A percentile compares a stretch with the other conserved stretches of the same genome.
Evolutionary conservation across 2,888 invertebrate species (phyloP).

Genomic region (Rhagophthalmus giganteus): DNA sequence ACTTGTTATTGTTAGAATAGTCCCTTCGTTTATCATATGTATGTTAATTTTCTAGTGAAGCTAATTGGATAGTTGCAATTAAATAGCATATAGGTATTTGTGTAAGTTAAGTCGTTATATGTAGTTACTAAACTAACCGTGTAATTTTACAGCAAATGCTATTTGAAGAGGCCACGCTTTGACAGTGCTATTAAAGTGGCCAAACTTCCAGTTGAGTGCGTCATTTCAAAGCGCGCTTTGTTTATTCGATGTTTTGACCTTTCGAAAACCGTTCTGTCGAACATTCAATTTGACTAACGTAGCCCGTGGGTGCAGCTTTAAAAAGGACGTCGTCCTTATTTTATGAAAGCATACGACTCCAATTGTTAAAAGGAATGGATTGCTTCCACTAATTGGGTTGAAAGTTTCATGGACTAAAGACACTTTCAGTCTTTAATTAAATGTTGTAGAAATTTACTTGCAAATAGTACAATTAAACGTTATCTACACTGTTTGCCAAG

Average conservation of each 20-base stretch:
- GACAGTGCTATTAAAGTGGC: constrained; percentile 33
- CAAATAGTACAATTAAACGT: no score
- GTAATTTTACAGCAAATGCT: constrained; percentile 18
- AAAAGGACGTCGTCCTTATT: constrained; percentile 9
- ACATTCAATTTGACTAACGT: constrained; percentile 24
- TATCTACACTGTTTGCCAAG: no score
- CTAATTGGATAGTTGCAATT: not conserved
- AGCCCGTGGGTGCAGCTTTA: constrained; percentile 12
- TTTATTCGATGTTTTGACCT: constrained; percentile 34
- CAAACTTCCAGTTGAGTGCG: constrained; percentile 38
- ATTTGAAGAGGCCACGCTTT: constrained; percentile 24
- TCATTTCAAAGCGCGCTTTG: constrained; percentile 26
- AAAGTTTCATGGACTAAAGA: no score
- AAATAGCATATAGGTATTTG: not conserved
- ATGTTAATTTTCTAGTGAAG: not conserved
- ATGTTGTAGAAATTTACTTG: no score
- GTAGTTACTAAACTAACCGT: constrained; percentile 23
- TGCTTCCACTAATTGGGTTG: constrained; percentile 14
- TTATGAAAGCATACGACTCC: constrained; percentile 1
- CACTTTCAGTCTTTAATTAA: no score
- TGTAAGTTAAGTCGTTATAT: constrained; percentile 7
- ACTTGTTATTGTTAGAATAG: no score
- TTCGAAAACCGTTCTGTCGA: constrained; percentile 20
- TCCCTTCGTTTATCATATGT: not conserved
- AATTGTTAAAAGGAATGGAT: constrained; percentile 10